phyloP scores from a whole-genome alignment of 2,797 vertebrate species.

The Ptychadena robeensis region DNA sequence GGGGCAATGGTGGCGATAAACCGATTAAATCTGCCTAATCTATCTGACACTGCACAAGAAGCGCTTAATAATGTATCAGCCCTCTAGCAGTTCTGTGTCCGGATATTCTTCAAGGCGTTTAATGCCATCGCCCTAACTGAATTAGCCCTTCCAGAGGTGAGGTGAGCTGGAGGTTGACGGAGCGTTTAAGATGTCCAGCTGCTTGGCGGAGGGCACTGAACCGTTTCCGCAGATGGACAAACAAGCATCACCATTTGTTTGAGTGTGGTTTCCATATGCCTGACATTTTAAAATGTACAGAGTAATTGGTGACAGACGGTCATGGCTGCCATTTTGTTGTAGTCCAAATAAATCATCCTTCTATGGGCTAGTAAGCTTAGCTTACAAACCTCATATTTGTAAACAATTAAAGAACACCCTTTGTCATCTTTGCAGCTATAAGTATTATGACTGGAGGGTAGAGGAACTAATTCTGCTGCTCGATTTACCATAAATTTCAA shows the following conservation, averaged over 20 bases:
- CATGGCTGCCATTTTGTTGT: slow-evolving; percentile 6
- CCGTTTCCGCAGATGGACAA: not conserved
- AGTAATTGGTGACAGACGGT: not conserved
- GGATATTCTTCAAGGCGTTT: slow-evolving; percentile 83
- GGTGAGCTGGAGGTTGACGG: slow-evolving; percentile 82
- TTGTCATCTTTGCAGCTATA: slow-evolving; percentile 1
- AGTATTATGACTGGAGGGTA: slow-evolving; percentile 66
- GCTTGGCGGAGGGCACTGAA: slow-evolving; percentile 3
- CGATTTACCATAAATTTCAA: slow-evolving; percentile 89
- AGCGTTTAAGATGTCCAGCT: slow-evolving; percentile 80
- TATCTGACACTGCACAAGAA: slow-evolving; percentile 85
- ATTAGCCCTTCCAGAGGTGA: slow-evolving; percentile 82
- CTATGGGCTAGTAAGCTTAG: not conserved
- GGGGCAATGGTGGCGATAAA: slow-evolving; percentile 77
- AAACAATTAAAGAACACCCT: not conserved
- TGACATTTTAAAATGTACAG: not conserved
- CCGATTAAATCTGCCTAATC: slow-evolving; percentile 90
- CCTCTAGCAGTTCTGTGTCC: slow-evolving; percentile 75
- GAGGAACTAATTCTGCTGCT: slow-evolving; percentile 78
- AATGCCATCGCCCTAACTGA: slow-evolving; percentile 86
- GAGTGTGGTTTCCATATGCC: not conserved
- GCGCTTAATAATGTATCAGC: slow-evolving; percentile 82
- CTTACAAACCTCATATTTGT: not conserved
- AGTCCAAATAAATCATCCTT: not conserved
- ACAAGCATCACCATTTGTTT: no score